These are phyloP conservation scores for Artemia franciscana DNA, from an alignment of 1,140 invertebrate genomes.

Conservation along the genomic window DNA sequence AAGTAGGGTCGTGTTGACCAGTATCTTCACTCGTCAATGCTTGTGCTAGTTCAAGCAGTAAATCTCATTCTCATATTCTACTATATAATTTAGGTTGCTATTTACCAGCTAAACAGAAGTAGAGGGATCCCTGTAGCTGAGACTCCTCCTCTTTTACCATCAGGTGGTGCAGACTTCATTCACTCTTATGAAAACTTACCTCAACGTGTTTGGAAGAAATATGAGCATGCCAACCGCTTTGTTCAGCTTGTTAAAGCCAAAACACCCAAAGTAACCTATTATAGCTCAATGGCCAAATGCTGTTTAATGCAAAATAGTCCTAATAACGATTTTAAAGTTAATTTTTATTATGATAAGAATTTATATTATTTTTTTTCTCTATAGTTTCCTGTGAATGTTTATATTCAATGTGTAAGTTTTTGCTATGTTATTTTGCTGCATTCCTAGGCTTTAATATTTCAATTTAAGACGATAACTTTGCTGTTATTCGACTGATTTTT, in stretches of 20 bases:
- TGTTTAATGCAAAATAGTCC: conserved; percentile 78
- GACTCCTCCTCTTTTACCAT: conserved; percentile 32
- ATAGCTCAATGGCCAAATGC: conserved; percentile 55
- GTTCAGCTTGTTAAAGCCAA: conserved; percentile 66
- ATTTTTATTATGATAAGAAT: conserved; percentile 38
- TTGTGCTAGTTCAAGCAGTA: no score
- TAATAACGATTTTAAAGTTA: conserved; percentile 52
- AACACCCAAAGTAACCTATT: conserved; percentile 75
- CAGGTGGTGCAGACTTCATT: conserved; percentile 31
- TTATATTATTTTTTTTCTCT: no score
- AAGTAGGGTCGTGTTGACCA: no score
- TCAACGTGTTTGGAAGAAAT: conserved; percentile 77
- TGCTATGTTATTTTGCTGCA: no score
- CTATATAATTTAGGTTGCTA: conserved; percentile 23
- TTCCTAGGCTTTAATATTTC: no score
- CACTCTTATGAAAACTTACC: conserved; percentile 59
- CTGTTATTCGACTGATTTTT: no score
- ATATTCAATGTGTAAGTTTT: no score
- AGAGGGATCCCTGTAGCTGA: conserved; percentile 23
- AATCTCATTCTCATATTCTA: background rate
- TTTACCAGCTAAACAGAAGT: conserved; percentile 40
- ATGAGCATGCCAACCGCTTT: conserved; percentile 63
- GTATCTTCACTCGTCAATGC: no score
- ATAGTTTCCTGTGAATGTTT: no score
- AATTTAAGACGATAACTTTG: no score